Evolutionary conservation across 2,797 vertebrate genomes (phyloP), one percentile per base, ranked within the genome.

Genomic region (Hydrolagus colliei): DNA sequence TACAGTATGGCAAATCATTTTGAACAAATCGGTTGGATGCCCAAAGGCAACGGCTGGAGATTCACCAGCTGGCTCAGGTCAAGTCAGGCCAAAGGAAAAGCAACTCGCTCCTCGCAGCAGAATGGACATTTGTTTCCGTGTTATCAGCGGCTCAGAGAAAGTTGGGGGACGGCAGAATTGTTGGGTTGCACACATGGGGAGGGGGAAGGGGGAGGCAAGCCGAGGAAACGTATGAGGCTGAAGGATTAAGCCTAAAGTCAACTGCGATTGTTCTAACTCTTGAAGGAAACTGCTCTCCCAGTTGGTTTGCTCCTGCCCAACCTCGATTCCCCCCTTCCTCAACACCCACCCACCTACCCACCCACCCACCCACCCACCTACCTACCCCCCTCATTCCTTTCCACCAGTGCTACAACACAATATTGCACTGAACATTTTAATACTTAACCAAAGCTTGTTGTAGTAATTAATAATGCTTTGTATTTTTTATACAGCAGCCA

Each of bases 401-500:
- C 41, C 20, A 84, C 79, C 65, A 84, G 79, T 71, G 79, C 79
- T 84, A 35, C 79, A 5, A 84, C 27, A 84, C 79, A 68, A 84
- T 68, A 84, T 71, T 84, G 79, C 79, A 84, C 63, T 65, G 79
- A 84, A 84, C 79, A 84, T 84, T 65, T 52, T 68, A 76, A 76
- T 7, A 84, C 65, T 68, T 71, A 52, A 67, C 79, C 63, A 84
- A 67, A 68, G 18, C 79, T 71, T 71, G 79, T 84, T 52, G 41
- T 52, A 52, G 2, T 52, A 52, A 84, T 84, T 65, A 63, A 18
- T 84, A 41, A 71, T 84, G 65, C 79, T 41, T 68, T 84, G 18
- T 2, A 3, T 52, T 52, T 52, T 52, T 52, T 67, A 52, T 76
- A 84, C 79, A 84, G 79, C 79, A 84, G 65, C 79, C 79, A 71